These are phyloP conservation scores for Oplegnathus fasciatus DNA, from an alignment of 2,113 vertebrate genomes.

Conservation along the genomic window DNA sequence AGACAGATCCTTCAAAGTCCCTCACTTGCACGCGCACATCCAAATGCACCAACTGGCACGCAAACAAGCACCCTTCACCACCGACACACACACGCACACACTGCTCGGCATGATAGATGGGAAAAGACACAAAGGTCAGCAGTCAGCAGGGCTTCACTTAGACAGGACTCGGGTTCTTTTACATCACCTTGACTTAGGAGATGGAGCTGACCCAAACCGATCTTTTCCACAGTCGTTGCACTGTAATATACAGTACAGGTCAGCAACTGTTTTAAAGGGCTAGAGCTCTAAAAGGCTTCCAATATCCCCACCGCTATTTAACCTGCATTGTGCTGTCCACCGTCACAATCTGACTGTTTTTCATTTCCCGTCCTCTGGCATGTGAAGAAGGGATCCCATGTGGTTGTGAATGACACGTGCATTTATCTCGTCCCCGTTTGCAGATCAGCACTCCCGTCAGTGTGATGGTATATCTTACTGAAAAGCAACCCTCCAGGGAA, in stretches of 20 bases:
- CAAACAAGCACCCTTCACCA: slow-evolving; percentile 56
- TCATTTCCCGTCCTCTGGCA: slow-evolving; percentile 46
- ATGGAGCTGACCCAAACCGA: slow-evolving; percentile 72
- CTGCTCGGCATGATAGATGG: slow-evolving; percentile 72
- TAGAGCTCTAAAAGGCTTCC: slow-evolving; percentile 26
- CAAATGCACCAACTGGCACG: slow-evolving; percentile 55
- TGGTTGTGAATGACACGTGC: slow-evolving; percentile 66
- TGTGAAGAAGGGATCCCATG: slow-evolving; percentile 66
- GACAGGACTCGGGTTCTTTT: slow-evolving; percentile 79
- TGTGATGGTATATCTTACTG: slow-evolving; percentile 69
- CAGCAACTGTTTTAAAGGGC: slow-evolving; percentile 74
- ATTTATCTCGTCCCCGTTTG: slow-evolving; percentile 76
- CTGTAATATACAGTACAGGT: slow-evolving; percentile 59
- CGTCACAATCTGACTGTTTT: slow-evolving; percentile 21
- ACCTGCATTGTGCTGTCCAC: slow-evolving; percentile 23
- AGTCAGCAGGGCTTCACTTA: slow-evolving; percentile 79
- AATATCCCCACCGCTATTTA: slow-evolving; percentile 29
- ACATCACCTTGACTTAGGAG: slow-evolving; percentile 82
- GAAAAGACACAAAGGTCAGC: slow-evolving; percentile 80
- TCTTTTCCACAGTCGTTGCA: slow-evolving; percentile 59
- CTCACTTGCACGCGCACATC: slow-evolving; percentile 54
- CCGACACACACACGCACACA: slow-evolving; percentile 43
- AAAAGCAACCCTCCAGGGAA: slow-evolving; percentile 61
- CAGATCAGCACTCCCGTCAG: slow-evolving; percentile 77
- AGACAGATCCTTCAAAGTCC: slow-evolving; percentile 73